phyloP scores from a whole-genome alignment of 1,140 invertebrate genomes.

The Philopotamus ludificatus region DNA sequence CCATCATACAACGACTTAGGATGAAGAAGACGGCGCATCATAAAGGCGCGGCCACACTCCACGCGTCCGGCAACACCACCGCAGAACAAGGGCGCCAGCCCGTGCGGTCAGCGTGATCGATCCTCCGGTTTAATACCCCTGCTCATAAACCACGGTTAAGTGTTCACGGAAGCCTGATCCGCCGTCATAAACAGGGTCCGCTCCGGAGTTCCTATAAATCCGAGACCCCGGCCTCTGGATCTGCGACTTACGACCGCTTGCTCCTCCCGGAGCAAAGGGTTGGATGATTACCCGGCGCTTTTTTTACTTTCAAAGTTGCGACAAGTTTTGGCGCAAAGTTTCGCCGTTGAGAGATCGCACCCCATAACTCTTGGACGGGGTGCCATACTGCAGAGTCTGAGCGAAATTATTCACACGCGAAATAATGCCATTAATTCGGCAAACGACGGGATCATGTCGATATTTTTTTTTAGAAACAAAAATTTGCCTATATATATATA shows the following conservation, averaged over 20 bases:
- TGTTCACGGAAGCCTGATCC: constrained; percentile 26
- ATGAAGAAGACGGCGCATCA: not conserved
- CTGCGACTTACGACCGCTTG: not conserved
- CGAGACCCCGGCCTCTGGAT: not conserved
- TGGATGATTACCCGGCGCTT: constrained; percentile 7
- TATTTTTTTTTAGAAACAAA: too few species aligned
- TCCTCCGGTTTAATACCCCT: constrained; percentile 11
- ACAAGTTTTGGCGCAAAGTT: not conserved
- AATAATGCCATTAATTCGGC: constrained; percentile 3
- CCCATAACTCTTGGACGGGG: not conserved
- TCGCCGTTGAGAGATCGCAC: not conserved
- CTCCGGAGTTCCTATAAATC: not conserved
- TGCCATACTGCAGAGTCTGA: not conserved
- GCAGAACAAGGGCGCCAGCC: not conserved
- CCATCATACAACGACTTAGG: not conserved
- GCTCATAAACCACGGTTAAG: constrained; percentile 34
- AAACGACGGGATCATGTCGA: too few species aligned
- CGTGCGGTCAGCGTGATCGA: constrained; percentile 18
- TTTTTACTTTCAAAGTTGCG: not conserved
- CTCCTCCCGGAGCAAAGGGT: constrained; percentile 1
- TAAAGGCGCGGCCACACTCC: constrained; percentile 2
- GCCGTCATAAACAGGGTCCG: constrained; percentile 38
- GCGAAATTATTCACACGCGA: constrained; percentile 10
- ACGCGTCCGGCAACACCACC: not conserved
- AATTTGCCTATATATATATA: too few species aligned